Percentiles rank a stretch among this genome's conserved stretches.
Evolutionary conservation across 64 coral and sea anemone species (phyloP).

Genomic region (Porites lutea): DNA sequence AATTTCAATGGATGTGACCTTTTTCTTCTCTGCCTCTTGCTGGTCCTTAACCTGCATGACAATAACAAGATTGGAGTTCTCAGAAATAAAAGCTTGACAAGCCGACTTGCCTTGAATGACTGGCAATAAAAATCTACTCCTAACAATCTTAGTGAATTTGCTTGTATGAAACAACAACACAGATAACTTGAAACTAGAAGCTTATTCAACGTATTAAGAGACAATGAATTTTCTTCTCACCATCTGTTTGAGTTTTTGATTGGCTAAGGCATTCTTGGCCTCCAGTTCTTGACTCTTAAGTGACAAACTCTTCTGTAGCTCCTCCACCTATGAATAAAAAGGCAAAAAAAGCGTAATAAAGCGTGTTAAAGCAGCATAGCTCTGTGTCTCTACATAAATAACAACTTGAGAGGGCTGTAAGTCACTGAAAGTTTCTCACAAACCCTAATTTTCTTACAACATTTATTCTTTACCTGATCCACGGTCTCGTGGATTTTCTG

Average conservation of each 20-base stretch:
- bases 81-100: background rate
- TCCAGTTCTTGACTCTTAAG: slow-evolving; percentile 99
- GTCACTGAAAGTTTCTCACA: background rate
- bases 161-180: too few species aligned
- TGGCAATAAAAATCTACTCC: too few species aligned
- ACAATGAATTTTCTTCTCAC: slow-evolving; percentile 39
- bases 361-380: too few species aligned
- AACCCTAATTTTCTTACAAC: background rate
- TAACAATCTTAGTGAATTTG: too few species aligned
- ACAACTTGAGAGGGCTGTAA: too few species aligned
- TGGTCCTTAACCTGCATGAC: slow-evolving; percentile 89
- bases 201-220: background rate
- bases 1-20: slow-evolving; percentile 97
- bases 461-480: slow-evolving; percentile 54
- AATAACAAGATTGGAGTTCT: background rate
- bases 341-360: too few species aligned
- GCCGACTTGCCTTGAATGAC: too few species aligned
- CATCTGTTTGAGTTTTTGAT: slow-evolving; percentile 99
- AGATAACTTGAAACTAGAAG: too few species aligned
- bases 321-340: slow-evolving; percentile 74
- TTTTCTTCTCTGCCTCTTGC: slow-evolving; percentile 98
- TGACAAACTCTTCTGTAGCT: slow-evolving; percentile 95
- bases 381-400: too few species aligned
- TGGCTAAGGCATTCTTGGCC: slow-evolving; percentile 97
- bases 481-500: slow-evolving; percentile 99